Conservation (phyloP, 2,113 vertebrate species). For the Neopipo cinnamomea region DNA sequence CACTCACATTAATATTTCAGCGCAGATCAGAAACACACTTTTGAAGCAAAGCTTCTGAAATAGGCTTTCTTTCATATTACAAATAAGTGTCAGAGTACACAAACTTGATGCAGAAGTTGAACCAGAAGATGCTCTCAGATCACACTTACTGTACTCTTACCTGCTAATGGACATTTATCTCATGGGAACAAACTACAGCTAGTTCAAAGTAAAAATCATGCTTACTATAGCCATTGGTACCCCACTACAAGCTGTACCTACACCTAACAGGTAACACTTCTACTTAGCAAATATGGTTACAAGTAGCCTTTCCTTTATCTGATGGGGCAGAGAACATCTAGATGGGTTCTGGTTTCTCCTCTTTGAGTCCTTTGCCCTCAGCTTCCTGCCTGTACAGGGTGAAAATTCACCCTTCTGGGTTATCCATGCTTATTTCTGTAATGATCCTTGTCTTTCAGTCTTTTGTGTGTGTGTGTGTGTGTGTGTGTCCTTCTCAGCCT, state of each 20-base stretch:
- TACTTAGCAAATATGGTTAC: neutral
- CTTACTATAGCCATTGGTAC: neutral
- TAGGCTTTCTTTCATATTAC: neutral
- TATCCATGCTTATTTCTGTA: neutral
- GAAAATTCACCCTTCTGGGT: neutral
- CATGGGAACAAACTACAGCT: neutral
- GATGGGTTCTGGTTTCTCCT: neutral
- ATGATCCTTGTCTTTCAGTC: neutral
- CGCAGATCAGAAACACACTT: neutral
- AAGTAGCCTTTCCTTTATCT: neutral
- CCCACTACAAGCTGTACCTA: fast-evolving
- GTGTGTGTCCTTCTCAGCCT: neutral
- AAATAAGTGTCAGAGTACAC: neutral
- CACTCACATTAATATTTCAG: neutral
- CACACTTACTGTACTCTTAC: neutral
- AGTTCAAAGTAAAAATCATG: neutral
- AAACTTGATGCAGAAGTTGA: neutral
- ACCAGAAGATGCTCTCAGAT: neutral
- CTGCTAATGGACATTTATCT: neutral
- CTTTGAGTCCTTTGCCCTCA: neutral
- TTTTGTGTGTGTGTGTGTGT: too few relatives aligned
- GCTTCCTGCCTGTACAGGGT: neutral
- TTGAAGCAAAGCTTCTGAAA: neutral
- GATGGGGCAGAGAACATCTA: neutral
- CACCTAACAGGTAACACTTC: neutral